Evolutionary conservation across 2,888 invertebrate genomes (phyloP).

Genomic region (Meiosimyza platycephala): DNA sequence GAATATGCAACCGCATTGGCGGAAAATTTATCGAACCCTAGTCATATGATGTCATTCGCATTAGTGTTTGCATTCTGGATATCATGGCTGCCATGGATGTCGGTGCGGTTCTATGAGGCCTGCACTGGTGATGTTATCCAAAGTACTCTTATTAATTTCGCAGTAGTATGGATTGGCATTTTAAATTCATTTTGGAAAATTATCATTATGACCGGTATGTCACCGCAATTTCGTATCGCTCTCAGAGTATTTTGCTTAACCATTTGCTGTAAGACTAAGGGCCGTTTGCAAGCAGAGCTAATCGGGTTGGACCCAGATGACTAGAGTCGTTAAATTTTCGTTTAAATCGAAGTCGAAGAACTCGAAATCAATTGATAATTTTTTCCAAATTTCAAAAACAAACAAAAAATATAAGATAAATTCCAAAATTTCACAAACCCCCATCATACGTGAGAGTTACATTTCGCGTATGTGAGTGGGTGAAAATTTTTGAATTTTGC

Average conservation of each 20-base stretch:
- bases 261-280: constrained; percentile 87
- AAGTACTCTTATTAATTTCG: constrained; percentile 89
- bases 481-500: not conserved
- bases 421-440: constrained; percentile 1
- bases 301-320: constrained; percentile 89
- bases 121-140: constrained; percentile 74
- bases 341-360: constrained; percentile 36
- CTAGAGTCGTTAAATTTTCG: constrained; percentile 70
- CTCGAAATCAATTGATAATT: not conserved
- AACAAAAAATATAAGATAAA: not conserved
- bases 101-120: constrained; percentile 83
- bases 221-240: constrained; percentile 92
- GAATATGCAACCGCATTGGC: constrained; percentile 91
- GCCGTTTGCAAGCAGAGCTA: constrained; percentile 85
- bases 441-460: not conserved
- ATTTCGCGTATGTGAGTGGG: not conserved
- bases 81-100: constrained; percentile 94
- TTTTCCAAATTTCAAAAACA: not conserved
- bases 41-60: constrained; percentile 95
- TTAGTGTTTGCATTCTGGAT: constrained; percentile 91
- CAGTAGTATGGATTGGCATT: constrained; percentile 94
- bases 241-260: constrained; percentile 88
- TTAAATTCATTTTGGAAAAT: constrained; percentile 97
- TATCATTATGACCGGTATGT: constrained; percentile 87
- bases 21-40: constrained; percentile 92